Evolutionary conservation across 2,113 vertebrate genomes (phyloP), one percentile per base, ranked within the genome.

Genomic region (Hippocampus guttulatus): DNA sequence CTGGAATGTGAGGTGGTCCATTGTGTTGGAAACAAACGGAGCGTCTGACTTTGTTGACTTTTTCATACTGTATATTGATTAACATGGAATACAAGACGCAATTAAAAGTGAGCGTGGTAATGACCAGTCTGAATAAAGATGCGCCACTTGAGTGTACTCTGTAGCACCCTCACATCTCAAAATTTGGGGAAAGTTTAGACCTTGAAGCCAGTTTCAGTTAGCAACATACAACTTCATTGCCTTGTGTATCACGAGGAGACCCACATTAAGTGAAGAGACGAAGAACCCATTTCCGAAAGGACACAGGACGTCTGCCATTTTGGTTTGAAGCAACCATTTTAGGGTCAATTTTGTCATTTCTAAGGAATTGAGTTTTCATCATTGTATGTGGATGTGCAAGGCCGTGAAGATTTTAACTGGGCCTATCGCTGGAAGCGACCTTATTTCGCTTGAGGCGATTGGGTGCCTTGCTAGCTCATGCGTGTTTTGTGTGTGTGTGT

Each of bases 21-120:
- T 84, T 88, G 82, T 87, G 80, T 69, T 75, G 76, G 71, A 73
- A 76, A 84, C 75, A 25, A 30, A 75, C 85, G 73, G 73, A 82
- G 68, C 58, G 69, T 79, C 81, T 75, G 81, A 82, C 82, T 86
- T 77, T 68, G 9, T 33, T 75, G 81, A 79, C 75, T 81, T 51
- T 68, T 79, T 85, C 3, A 12, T 14, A 10, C 10, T 84, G 79
- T 75, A 78, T 81, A 83, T 87, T 81, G 85, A 88, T 87, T 84
- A 80, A 75, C 69, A 74, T 40, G 68, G 72, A 38, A 70, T 27
- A 49, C 3, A 25, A 70, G 68, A 75, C 43, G 74, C 80, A 85
- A 74, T 82, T 72, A 76, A 73, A 67, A 76, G 51, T 6, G 60
- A 68, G 71, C 51, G 72, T 73, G 78, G 27, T 80, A 83, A 84